Evolutionary conservation across 2,888 invertebrate species (phyloP).

Genomic region (Hirtodrosophila histrioides): DNA sequence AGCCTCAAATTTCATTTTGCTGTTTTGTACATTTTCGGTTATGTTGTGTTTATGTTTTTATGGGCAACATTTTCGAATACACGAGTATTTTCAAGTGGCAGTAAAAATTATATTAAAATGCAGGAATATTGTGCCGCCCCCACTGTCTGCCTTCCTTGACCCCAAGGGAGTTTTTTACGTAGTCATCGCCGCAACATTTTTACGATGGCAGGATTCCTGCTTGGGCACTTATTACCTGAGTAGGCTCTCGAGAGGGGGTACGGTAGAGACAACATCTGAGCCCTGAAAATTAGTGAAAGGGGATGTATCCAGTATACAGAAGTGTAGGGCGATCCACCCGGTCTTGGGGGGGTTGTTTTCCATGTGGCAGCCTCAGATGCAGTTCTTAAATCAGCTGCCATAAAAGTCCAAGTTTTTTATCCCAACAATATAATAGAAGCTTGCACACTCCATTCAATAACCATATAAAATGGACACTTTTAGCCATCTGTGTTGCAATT

Average conservation of each 20-base stretch:
- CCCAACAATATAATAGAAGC: not conserved
- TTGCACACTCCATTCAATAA: conserved; percentile 30
- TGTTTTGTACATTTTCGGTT: conserved; percentile 49
- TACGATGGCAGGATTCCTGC: conserved; percentile 50
- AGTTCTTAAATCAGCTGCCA: not conserved
- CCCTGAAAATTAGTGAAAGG: not conserved
- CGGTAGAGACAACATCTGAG: conserved; percentile 3
- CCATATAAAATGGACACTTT: conserved; percentile 35
- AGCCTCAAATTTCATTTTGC: conserved; percentile 54
- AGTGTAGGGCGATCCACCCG: too few relatives aligned
- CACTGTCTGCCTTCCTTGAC: conserved; percentile 40
- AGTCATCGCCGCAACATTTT: conserved; percentile 40
- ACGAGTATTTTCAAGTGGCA: conserved; percentile 65
- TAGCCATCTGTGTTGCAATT: conserved; percentile 37
- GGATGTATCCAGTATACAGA: too few relatives aligned
- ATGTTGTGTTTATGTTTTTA: conserved; percentile 73
- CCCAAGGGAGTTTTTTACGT: conserved; percentile 63
- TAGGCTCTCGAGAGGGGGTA: conserved; percentile 35
- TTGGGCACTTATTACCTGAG: conserved; percentile 60
- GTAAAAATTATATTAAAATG: conserved; percentile 60
- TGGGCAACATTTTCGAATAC: conserved; percentile 62
- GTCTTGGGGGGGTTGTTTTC: not conserved
- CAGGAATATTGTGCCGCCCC: conserved; percentile 36
- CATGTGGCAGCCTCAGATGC: conserved; percentile 3
- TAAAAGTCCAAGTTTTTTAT: conserved; percentile 25